Conservation (phyloP, 1,140 invertebrate genomes). For the Caerostris darwini region DNA sequence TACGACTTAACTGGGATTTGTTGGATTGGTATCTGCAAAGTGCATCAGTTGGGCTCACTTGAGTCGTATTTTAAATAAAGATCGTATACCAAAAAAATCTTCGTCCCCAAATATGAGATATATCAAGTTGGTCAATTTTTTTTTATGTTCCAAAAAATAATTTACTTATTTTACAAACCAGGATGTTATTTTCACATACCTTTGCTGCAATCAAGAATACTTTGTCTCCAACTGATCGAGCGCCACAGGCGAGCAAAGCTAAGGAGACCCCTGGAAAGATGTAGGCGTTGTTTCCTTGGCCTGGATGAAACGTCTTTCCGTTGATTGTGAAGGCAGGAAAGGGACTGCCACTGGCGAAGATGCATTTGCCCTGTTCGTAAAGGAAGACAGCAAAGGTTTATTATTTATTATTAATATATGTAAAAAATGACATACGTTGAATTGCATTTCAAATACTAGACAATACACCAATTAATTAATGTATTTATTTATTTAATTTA, state of each 20-base stretch:
- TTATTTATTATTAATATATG: no score
- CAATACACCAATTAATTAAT: no score
- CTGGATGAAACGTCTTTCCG: slow-evolving; percentile 91
- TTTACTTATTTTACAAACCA: no score
- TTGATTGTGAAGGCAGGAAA: slow-evolving; percentile 90
- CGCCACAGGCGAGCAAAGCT: slow-evolving; percentile 89
- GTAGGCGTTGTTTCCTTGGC: slow-evolving; percentile 96
- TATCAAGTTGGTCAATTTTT: no score
- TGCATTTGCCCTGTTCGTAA: slow-evolving; percentile 86
- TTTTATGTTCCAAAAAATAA: no score
- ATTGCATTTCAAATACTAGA: no score
- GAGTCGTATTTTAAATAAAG: no score
- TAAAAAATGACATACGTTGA: no score
- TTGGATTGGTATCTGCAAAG: no score
- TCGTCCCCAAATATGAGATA: slow-evolving; percentile 40
- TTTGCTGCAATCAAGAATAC: slow-evolving; percentile 94
- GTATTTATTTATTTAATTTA: no score
- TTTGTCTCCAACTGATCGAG: slow-evolving; percentile 93
- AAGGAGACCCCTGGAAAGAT: slow-evolving; percentile 97
- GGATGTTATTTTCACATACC: slow-evolving; percentile 82
- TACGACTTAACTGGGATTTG: no score
- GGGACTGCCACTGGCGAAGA: slow-evolving; percentile 96
- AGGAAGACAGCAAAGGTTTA: neutral
- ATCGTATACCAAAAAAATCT: neutral
- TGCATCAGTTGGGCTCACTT: no score